A percentile compares a stretch with the other conserved stretches of the same genome.
Evolutionary conservation across 2,113 vertebrate species (phyloP).

Genomic region (Rhinopomastus cyanomelas): DNA sequence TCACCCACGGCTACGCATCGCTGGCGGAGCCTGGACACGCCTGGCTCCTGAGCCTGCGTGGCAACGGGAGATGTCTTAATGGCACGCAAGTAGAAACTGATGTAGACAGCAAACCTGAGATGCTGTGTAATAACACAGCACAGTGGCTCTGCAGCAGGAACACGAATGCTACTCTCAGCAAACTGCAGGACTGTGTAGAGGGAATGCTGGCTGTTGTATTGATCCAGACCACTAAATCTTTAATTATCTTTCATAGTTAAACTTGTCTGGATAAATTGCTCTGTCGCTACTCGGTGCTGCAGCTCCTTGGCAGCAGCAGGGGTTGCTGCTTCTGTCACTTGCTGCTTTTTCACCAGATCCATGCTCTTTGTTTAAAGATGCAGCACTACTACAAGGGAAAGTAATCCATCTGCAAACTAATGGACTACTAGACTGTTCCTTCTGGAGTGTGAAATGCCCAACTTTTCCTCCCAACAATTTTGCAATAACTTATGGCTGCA

Average conservation of each 20-base stretch:
- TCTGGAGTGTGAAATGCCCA: not conserved
- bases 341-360: not conserved
- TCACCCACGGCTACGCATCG: not conserved
- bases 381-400: not conserved
- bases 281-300: not conserved
- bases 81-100: not conserved
- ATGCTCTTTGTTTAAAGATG: not conserved
- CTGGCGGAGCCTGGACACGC: not conserved
- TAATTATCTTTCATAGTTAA: slow-evolving; percentile 54
- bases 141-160: slow-evolving; percentile 6
- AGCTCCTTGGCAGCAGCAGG: not conserved
- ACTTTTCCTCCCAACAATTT: not conserved
- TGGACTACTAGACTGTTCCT: not conserved
- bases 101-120: not conserved
- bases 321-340: not conserved
- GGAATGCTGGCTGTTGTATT: not conserved
- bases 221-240: slow-evolving; percentile 38
- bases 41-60: not conserved
- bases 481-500: not conserved
- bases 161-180: slow-evolving; percentile 17
- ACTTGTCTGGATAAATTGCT: slow-evolving; percentile 44
- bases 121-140: not conserved
- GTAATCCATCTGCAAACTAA: not conserved
- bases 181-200: not conserved
- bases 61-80: not conserved